A percentile compares a stretch with the other conserved stretches of the same genome.
Evolutionary conservation across 1,140 invertebrate species (phyloP).

Genomic region (Drosophila saltans): DNA sequence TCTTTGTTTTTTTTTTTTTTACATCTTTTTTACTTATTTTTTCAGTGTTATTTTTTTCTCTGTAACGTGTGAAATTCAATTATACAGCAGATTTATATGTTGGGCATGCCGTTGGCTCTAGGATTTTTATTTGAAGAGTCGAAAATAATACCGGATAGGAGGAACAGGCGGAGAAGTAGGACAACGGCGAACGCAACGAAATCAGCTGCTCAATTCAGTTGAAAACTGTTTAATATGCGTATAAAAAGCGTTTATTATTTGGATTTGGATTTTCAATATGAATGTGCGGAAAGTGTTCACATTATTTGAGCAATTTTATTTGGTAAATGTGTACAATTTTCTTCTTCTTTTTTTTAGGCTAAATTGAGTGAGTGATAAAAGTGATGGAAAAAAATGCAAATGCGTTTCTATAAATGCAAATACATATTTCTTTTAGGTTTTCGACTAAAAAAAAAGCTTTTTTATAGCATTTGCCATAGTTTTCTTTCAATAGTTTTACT

Average conservation of each 20-base stretch:
- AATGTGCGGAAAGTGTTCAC: not conserved
- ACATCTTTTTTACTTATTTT: constrained; percentile 37
- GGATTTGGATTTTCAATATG: not conserved
- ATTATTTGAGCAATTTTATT: not conserved
- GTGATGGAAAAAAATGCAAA: no score
- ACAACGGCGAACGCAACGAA: constrained; percentile 48
- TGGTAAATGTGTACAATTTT: not conserved
- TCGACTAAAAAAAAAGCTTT: no score
- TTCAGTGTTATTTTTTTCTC: constrained; percentile 7
- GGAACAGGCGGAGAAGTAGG: constrained; percentile 18
- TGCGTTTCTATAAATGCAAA: no score
- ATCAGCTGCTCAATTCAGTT: constrained; percentile 75
- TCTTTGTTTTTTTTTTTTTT: constrained; percentile 53
- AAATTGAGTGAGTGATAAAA: no score
- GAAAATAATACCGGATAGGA: constrained; percentile 23
- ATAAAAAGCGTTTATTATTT: constrained; percentile 49
- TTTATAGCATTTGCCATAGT: no score
- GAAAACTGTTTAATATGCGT: constrained; percentile 77
- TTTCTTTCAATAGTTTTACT: no score
- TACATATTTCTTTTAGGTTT: no score
- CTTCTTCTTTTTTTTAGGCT: no score
- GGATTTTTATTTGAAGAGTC: constrained; percentile 58
- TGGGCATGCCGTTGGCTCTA: constrained; percentile 50
- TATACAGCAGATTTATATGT: constrained; percentile 78
- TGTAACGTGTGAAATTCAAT: constrained; percentile 80